These are phyloP conservation scores for Tanypteryx hageni DNA, from an alignment of 2,888 invertebrate species.

Conservation along the genomic window DNA sequence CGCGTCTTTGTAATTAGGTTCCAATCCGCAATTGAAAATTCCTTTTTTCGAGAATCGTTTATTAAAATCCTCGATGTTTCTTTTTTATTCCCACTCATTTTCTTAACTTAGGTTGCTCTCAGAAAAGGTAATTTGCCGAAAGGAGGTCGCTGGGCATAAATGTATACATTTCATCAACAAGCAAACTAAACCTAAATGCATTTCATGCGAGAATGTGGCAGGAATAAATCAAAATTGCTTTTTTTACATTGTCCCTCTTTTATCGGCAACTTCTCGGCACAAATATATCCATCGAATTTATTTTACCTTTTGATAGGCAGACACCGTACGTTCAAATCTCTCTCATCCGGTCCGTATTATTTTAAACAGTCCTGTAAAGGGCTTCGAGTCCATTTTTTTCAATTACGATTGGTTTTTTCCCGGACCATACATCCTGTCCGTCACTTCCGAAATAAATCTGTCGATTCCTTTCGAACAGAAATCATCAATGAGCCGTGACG, in stretches of 20 bases:
- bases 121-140: no score
- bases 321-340: background rate
- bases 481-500: conserved; percentile 42
- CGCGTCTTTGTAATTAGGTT: no score
- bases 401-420: background rate
- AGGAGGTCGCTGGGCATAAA: no score
- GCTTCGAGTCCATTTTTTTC: background rate
- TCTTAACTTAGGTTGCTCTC: no score
- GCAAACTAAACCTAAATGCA: background rate
- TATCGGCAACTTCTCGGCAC: background rate
- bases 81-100: no score
- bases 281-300: background rate
- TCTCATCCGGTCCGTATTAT: background rate
- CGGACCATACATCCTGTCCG: background rate
- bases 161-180: no score
- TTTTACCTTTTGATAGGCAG: background rate
- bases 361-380: background rate
- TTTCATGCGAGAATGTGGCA: background rate
- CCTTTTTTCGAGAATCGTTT: no score
- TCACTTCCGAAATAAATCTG: conserved; percentile 29
- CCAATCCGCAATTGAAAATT: no score
- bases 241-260: background rate
- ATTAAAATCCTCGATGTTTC: no score
- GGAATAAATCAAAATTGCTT: background rate
- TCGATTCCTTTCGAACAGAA: background rate